A percentile compares a stretch with the other conserved stretches of the same genome.
phyloP scores from a whole-genome alignment of 2,113 vertebrate species.

The Petroica traversi region DNA sequence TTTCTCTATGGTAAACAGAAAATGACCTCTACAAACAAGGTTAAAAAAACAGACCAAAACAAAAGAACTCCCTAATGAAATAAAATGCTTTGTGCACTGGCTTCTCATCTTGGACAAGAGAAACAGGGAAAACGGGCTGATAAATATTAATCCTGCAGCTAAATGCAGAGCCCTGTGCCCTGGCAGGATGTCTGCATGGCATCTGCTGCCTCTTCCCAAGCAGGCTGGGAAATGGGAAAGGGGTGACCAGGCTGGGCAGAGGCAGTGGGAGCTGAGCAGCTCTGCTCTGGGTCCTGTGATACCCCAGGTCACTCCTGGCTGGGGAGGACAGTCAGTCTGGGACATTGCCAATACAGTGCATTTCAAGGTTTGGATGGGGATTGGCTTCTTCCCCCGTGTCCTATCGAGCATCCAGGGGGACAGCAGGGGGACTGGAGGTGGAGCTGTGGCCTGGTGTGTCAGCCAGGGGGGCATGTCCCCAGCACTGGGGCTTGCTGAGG shows the following conservation, averaged over 20 bases:
- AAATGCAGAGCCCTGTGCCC: neutral
- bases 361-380: neutral
- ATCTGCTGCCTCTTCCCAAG: neutral
- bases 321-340: neutral
- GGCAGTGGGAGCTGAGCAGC: neutral
- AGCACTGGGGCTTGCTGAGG: neutral
- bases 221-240: neutral
- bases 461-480: neutral
- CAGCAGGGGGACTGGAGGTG: neutral
- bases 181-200: neutral
- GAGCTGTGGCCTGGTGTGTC: accelerated
- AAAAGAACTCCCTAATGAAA: constrained; percentile 15
- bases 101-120: neutral
- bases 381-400: neutral
- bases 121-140: neutral
- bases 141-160: neutral
- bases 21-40: neutral
- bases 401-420: accelerated
- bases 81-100: neutral
- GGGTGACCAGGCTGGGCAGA: neutral
- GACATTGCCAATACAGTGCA: accelerated
- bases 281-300: accelerated
- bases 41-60: constrained; percentile 5
- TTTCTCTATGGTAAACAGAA: neutral
- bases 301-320: accelerated